phyloP scores from a whole-genome alignment of 1,140 invertebrate species.

The Lithobius niger region DNA sequence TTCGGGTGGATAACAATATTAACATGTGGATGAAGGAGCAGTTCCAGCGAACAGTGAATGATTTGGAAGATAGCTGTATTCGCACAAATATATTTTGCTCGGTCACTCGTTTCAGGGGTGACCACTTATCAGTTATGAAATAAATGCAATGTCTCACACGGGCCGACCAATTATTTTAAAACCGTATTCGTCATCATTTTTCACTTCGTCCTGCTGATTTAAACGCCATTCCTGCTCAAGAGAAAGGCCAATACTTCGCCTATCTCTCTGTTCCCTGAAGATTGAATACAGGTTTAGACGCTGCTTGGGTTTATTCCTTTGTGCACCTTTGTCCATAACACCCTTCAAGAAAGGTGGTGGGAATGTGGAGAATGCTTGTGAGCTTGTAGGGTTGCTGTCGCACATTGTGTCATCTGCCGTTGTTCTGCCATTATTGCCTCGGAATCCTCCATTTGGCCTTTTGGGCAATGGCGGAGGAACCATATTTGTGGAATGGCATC shows the following conservation, averaged over 20 bases:
- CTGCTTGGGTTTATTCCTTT: slow-evolving; percentile 14
- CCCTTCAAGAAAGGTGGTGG: not conserved
- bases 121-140: no score
- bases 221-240: slow-evolving; percentile 16
- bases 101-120: no score
- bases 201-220: not conserved
- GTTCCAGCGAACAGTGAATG: no score
- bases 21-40: no score
- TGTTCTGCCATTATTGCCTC: not conserved
- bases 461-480: slow-evolving; percentile 1
- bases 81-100: no score
- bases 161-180: slow-evolving; percentile 9
- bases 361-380: not conserved
- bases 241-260: slow-evolving; percentile 17
- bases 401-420: not conserved
- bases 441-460: not conserved
- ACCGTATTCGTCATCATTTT: slow-evolving; percentile 18
- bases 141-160: not conserved
- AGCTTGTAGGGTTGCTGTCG: not conserved
- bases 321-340: slow-evolving; percentile 6
- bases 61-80: no score
- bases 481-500: not conserved
- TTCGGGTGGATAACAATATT: no score
- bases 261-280: slow-evolving; percentile 16
- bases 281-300: slow-evolving; percentile 19